phyloP scores from a whole-genome alignment of 2,797 vertebrate genomes.

The Anabas testudineus region DNA sequence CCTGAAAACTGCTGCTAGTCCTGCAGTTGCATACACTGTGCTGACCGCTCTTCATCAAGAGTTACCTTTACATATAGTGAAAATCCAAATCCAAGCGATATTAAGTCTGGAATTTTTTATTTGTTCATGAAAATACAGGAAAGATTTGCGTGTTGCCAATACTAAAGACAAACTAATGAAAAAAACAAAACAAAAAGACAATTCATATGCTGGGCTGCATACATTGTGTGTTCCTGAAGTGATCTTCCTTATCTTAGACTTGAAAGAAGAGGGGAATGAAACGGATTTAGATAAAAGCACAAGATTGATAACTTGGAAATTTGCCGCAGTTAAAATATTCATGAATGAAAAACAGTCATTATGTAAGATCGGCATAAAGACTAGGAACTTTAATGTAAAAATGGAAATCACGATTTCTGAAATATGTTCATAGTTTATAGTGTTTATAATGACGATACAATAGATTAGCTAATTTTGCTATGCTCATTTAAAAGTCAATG shows the following conservation, averaged over 20 bases:
- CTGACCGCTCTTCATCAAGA: slow-evolving; percentile 36
- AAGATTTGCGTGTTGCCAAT: slow-evolving; percentile 28
- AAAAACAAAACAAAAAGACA: too few species aligned
- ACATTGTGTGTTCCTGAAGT: slow-evolving; percentile 75
- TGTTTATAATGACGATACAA: too few species aligned
- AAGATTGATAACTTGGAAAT: slow-evolving; percentile 18
- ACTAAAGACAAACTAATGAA: slow-evolving; percentile 47
- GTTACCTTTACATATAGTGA: slow-evolving; percentile 33
- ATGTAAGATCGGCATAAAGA: not conserved
- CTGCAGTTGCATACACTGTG: slow-evolving; percentile 5
- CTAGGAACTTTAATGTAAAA: not conserved
- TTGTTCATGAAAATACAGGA: slow-evolving; percentile 8
- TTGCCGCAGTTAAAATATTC: slow-evolving; percentile 31
- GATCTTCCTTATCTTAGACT: slow-evolving; percentile 41
- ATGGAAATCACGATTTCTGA: not conserved
- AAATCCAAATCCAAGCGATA: slow-evolving; percentile 15
- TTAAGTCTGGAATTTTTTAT: slow-evolving; percentile 27
- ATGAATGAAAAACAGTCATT: slow-evolving; percentile 16
- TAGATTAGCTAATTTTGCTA: too few species aligned
- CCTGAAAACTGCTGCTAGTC: slow-evolving; percentile 40
- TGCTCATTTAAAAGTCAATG: too few species aligned
- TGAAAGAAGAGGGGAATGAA: slow-evolving; percentile 13
- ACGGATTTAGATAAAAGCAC: slow-evolving; percentile 10
- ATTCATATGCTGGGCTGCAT: slow-evolving; percentile 53
- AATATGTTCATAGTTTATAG: too few species aligned